Evolutionary conservation across 2,888 invertebrate species (phyloP).

Genomic region (Halictus ligatus): DNA sequence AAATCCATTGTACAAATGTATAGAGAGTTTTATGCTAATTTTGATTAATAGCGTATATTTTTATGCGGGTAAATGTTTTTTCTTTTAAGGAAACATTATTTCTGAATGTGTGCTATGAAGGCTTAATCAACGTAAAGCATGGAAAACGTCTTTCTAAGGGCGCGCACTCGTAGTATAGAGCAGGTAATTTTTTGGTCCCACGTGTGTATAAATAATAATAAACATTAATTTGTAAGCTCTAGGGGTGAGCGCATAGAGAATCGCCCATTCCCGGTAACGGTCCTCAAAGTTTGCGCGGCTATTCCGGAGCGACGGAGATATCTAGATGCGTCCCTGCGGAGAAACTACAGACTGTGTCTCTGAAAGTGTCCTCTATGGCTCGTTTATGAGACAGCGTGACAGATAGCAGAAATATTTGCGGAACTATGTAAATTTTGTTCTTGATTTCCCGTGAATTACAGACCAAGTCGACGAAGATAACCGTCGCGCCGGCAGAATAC

Average conservation of each 20-base stretch:
- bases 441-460: slow-evolving; percentile 40
- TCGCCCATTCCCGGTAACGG: slow-evolving; percentile 61
- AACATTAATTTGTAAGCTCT: slow-evolving; percentile 59
- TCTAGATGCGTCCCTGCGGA: slow-evolving; percentile 11
- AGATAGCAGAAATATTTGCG: slow-evolving; percentile 40
- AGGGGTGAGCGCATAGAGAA: slow-evolving; percentile 43
- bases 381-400: slow-evolving; percentile 53
- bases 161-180: neutral
- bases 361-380: slow-evolving; percentile 54
- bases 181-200: slow-evolving; percentile 26
- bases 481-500: slow-evolving; percentile 39
- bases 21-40: too few relatives aligned
- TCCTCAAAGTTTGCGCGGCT: slow-evolving; percentile 49
- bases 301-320: slow-evolving; percentile 38
- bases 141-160: neutral
- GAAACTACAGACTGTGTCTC: slow-evolving; percentile 34
- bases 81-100: neutral
- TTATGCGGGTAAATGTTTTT: neutral
- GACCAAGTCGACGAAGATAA: slow-evolving; percentile 21
- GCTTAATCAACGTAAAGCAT: neutral
- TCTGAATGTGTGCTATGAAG: neutral
- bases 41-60: neutral
- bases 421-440: slow-evolving; percentile 65
- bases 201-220: slow-evolving; percentile 55
- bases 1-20: too few relatives aligned